Base-by-base conservation (phyloP, 2,888 invertebrate species). In the Chrysotoxum bicinctum region DNA sequence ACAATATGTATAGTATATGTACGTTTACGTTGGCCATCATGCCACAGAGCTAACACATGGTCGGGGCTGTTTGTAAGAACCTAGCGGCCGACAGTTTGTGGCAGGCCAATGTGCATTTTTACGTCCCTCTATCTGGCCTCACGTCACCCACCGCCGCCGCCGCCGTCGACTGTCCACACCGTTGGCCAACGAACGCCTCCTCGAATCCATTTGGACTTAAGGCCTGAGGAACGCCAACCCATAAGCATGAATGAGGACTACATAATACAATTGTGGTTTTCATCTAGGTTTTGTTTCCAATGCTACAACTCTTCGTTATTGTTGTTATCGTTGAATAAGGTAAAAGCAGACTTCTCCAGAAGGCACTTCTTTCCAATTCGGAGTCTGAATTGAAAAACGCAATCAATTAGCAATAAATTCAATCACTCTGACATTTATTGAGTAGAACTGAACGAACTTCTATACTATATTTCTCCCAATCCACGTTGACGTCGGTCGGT, bases 361-460 rank as follows among this genome's bases (percentile, higher is more conserved):
- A 81, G 76, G 76, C 75, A 76, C 75, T 75, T 84, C 81, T 54
- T 80, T 76, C 56, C 76, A 73, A 76, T 68, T 80, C 85, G 40
- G 62, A 79, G 70, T 23, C 78, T 82, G 86, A 86, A 82, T 82
- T 81, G 86, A 86, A 86, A 86, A 86, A 82, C 82, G 86, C 86
- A 86, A 86, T 86, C 86, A 86, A 86, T 86, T 86, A 82, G 86
- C 86, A 86, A 86, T 86, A 86, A 86, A 86, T 86, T 86, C 82
- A 82, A 86, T 86, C 86, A 82, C 82, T 81, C 77, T 86, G 86
- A 86, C 86, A 82, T 82, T 85, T 86, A 86, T 86, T 82, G 86
- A 82, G 73, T 76, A 85, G 85, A 85, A 85, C 81, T 77, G 85
- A 85, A 81, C 77, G 85, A 85, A 73, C 70, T 68, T 68, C 80